Evolutionary conservation across 2,113 vertebrate species (phyloP), one percentile per base, ranked within the genome.

Genomic region (Nothocercus julius): DNA sequence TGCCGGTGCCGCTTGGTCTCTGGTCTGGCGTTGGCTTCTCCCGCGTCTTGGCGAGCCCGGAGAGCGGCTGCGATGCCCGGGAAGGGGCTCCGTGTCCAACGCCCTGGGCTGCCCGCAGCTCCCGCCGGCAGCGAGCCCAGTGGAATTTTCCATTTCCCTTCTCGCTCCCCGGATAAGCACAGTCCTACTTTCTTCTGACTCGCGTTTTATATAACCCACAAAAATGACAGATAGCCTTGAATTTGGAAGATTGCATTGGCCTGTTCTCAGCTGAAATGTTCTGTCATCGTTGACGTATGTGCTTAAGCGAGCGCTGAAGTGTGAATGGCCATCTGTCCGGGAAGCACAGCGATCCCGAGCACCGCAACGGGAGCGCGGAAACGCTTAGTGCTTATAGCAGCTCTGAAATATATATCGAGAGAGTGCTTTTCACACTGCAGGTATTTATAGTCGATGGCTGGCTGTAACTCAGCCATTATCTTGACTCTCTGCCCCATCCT

Each of bases 301-400:
- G 96, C 96, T 85, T 91, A 85, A 97, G 93, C 74, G 97, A 97
- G 96, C 96, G 89, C 94, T 80, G 84, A 77, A 92, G 92, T 94
- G 97, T 95, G 85, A 96, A 85, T 83, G 97, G 96, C 97, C 98
- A 98, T 98, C 97, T 98, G 97, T 97, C 97, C 78, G 56, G 97
- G 96, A 97, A 97, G 82, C 82, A 91, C 34, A 93, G 85, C 95
- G 92, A 89, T 92, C 77, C 79, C 92, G 82, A 38, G 92, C 89
- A 49, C 82, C 79, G 72, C 97, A 97, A 97, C 93, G 82, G 94
- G 95, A 93, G 90, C 74, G 83, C 79, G 74, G 21, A 78, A 89
- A 82, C 86, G 25, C 90, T 92, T 7, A 47, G 25, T 78, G 64
- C 85, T 88, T 68, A 89, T 91, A 96, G 93, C 93, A 91, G 86